phyloP scores from a whole-genome alignment of 2,888 invertebrate species.

The Plagodis pulveraria region DNA sequence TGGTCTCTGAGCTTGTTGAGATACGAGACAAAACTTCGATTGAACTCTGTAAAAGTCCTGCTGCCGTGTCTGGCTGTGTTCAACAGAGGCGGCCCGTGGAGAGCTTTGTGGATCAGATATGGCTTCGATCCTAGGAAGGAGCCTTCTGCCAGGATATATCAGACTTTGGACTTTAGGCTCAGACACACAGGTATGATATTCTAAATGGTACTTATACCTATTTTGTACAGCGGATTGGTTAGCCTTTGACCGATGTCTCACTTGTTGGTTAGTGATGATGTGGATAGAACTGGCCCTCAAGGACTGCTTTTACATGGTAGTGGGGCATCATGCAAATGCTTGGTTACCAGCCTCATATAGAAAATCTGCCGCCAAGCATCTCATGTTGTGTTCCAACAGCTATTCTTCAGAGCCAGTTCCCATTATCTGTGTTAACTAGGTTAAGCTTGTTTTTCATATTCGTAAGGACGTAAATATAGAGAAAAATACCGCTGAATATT shows the following conservation, averaged over 20 bases:
- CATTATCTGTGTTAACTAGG: too few species aligned
- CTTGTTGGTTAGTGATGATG: too few species aligned
- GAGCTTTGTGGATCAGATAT: slow-evolving; percentile 94
- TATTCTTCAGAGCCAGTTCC: too few species aligned
- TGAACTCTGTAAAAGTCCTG: slow-evolving; percentile 89
- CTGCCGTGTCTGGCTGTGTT: slow-evolving; percentile 94
- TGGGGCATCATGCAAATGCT: too few species aligned
- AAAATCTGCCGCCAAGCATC: too few species aligned
- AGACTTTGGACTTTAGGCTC: slow-evolving; percentile 93
- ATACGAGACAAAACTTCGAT: slow-evolving; percentile 86
- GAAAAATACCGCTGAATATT: too few species aligned
- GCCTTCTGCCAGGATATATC: slow-evolving; percentile 91
- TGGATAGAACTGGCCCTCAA: too few species aligned
- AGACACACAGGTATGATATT: slow-evolving; percentile 83
- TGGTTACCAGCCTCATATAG: too few species aligned
- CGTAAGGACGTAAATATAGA: too few species aligned
- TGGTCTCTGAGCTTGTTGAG: slow-evolving; percentile 93
- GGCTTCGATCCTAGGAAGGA: slow-evolving; percentile 97
- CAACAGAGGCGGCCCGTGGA: slow-evolving; percentile 96
- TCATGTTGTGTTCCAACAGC: too few species aligned
- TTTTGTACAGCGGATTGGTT: not conserved
- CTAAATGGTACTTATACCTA: not conserved
- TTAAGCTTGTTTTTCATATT: too few species aligned
- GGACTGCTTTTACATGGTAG: too few species aligned
- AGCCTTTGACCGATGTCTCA: not conserved